Evolutionary conservation across 64 coral and sea anemone species (phyloP), one percentile per base, ranked within the genome.

Genomic region (Trachythela sp.): DNA sequence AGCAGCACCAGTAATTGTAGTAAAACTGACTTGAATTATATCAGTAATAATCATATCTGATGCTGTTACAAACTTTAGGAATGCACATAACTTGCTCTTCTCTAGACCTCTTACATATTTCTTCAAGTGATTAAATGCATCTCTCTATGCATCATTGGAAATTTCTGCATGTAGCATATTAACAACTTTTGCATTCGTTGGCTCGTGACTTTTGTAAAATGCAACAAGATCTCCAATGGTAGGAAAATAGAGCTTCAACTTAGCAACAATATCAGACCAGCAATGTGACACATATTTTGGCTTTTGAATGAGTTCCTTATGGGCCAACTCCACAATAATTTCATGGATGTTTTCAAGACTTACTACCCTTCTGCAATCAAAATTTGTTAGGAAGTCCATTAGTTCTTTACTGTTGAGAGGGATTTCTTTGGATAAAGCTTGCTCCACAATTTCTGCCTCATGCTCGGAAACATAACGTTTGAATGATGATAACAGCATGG

Each of bases 41-140:
- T 90, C 77, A 51, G 77, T 45, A 40, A 90, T 33, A 84, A 90
- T 52, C 34, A 90, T 40, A 84, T 90, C 48, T 32, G 88, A 84
- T 35, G 88, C 50, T 56, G 88, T 89, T 4, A 18, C 56, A 70
- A 90, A 90, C 33, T 17, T 51, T 70, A 90, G 48, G 84, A 90
- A 90, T 54, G 88, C 48, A 84, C 26, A 5, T 29, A 90, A 48
- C 88, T 90, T 84, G 26, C 40, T 32, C 38, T 40, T 30, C 34
- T 90, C 88, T 15, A 90, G 72, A 33, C 77, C 80, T 40, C 88
- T 90, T 34, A 90, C 20, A 30, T 56, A 90, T 31, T 72, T 84
- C 77, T 90, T 84, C 32, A 84, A 29, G 77, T 90, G 48, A 36
- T 27, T 83, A 89, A 84, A 84, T 84, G 88, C 42, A 36, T 89